Conservation (phyloP, 2,113 vertebrate species). For the Pandion haliaetus region DNA sequence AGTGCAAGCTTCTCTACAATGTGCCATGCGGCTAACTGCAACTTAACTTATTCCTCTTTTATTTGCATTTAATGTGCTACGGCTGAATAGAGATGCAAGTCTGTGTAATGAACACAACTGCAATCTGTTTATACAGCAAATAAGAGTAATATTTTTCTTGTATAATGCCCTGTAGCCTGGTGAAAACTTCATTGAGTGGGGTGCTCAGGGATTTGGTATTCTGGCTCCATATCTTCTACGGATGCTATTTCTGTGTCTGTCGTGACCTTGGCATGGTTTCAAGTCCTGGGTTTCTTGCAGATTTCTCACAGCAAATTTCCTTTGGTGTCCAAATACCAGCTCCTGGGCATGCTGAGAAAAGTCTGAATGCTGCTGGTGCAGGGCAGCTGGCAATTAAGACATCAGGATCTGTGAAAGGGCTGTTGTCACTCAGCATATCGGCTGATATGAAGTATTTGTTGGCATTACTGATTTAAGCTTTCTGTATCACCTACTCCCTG, state of each 20-base stretch:
- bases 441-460: background rate
- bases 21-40: background rate
- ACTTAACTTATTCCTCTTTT: background rate
- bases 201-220: background rate
- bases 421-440: background rate
- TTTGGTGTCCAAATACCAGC: background rate
- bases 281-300: background rate
- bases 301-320: background rate
- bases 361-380: background rate
- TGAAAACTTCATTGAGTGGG: background rate
- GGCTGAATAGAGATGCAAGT: background rate
- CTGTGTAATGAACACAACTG: background rate
- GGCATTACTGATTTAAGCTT: background rate
- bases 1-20: fast-evolving
- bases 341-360: background rate
- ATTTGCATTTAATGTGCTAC: background rate
- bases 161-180: background rate
- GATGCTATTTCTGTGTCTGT: background rate
- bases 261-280: fast-evolving
- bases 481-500: background rate
- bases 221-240: background rate
- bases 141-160: background rate
- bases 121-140: background rate
- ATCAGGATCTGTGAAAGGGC: background rate
- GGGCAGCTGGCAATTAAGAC: background rate